Evolutionary conservation across 2,113 vertebrate species (phyloP), one percentile per base, ranked within the genome.

Genomic region (Zosterops japonicus): DNA sequence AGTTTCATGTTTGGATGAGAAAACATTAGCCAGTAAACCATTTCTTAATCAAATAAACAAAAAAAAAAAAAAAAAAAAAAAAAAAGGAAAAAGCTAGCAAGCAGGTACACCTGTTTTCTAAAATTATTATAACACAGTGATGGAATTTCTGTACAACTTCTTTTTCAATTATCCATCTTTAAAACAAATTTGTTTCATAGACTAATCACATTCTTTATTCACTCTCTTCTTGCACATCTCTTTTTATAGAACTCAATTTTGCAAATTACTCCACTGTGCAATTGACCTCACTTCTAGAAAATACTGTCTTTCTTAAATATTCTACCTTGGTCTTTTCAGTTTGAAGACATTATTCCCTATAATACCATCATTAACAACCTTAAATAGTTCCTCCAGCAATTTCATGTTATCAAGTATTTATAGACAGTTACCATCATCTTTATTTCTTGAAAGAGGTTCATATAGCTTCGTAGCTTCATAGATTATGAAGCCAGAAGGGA

Each of bases 331-430:
- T 95, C 96, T 94, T 92, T 92, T 90, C 63, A 86, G 63, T 96
- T 95, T 88, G 75, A 94, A 84, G 88, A 93, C 85, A 95, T 95
- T 96, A 92, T 92, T 95, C 63, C 82, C 55, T 90, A 33, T 96
- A 96, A 96, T 94, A 83, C 59, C 59, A 70, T 94, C 85, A 93
- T 95, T 95, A 96, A 80, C 61, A 23, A 90, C 46, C 85, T 96
- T 90, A 95, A 95, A 96, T 94, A 88, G 67, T 92, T 96, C 94
- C 88, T 96, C 88, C 67, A 93, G 92, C 94, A 94, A 94, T 96
- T 94, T 96, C 71, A 70, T 83, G 68, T 90, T 95, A 96, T 96
- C 92, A 94, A 95, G 90, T 96, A 96, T 95, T 95, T 96, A 94
- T 95, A 94, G 95, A 93, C 22, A 95, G 92, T 93, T 87, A 88